Evolutionary conservation across 2,888 invertebrate species (phyloP).

Genomic region (Caenorhabditis panamensis): DNA sequence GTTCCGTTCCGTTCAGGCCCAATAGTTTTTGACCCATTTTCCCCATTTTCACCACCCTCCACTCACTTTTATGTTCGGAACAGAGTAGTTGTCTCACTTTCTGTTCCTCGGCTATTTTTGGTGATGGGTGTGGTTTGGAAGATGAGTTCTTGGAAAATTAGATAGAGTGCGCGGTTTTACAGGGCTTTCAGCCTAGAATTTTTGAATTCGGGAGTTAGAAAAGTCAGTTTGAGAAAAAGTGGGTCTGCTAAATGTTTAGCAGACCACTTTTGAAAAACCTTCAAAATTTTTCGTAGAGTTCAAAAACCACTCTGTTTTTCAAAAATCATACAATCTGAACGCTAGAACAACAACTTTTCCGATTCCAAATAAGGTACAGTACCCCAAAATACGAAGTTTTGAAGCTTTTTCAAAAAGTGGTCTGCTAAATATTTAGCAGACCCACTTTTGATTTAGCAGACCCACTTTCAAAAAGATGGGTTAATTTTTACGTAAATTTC

Average conservation of each 20-base stretch:
- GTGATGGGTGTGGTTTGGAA: background rate
- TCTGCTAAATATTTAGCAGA: slow-evolving; percentile 1
- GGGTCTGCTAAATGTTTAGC: background rate
- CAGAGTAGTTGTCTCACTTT: background rate
- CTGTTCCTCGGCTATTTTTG: background rate
- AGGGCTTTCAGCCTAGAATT: too few species aligned
- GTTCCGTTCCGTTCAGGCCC: slow-evolving; percentile 8
- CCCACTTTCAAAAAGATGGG: too few species aligned
- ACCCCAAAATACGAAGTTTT: too few species aligned
- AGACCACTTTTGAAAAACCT: background rate
- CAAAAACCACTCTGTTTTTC: too few species aligned
- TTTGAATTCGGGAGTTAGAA: background rate
- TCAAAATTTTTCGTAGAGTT: too few species aligned
- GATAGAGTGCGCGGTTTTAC: background rate
- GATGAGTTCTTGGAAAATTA: slow-evolving; percentile 2
- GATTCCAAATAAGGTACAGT: too few species aligned
- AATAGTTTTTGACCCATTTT: slow-evolving; percentile 21
- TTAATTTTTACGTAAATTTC: too few species aligned
- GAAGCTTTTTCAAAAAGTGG: too few species aligned
- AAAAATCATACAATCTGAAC: too few species aligned
- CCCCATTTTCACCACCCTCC: background rate
- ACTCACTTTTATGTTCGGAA: background rate
- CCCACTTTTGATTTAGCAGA: background rate
- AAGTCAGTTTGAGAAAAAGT: too few species aligned
- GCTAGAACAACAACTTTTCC: too few species aligned